Conservation (phyloP, 2,797 vertebrate genomes). For the Silurus aristotelis region DNA sequence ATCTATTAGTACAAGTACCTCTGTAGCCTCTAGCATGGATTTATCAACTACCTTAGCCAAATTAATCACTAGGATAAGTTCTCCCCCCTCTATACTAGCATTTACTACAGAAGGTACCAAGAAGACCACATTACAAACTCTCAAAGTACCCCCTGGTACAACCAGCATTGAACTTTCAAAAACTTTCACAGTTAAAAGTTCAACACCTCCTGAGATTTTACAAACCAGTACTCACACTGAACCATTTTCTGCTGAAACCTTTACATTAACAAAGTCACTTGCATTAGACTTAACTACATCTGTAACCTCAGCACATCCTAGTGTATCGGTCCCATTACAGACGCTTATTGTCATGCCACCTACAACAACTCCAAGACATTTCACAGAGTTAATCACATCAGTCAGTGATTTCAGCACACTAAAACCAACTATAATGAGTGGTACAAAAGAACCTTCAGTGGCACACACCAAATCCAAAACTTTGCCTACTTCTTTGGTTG, state of each 20-base stretch:
- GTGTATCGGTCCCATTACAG: slow-evolving; percentile 48
- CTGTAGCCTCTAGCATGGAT: slow-evolving; percentile 29
- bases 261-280: slow-evolving; percentile 40
- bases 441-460: slow-evolving; percentile 44
- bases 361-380: slow-evolving; percentile 50
- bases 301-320: slow-evolving; percentile 54
- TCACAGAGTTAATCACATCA: slow-evolving; percentile 61
- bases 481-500: slow-evolving; percentile 40
- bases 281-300: slow-evolving; percentile 53
- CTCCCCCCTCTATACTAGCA: slow-evolving; percentile 35
- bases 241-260: slow-evolving; percentile 54
- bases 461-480: slow-evolving; percentile 59
- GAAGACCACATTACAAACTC: slow-evolving; percentile 56
- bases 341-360: slow-evolving; percentile 55
- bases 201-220: slow-evolving; percentile 43
- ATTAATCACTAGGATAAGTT: slow-evolving; percentile 47
- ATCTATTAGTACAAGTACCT: slow-evolving; percentile 42
- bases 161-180: slow-evolving; percentile 56
- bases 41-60: slow-evolving; percentile 22
- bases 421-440: slow-evolving; percentile 52
- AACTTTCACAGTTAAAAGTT: slow-evolving; percentile 49
- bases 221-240: slow-evolving; percentile 47
- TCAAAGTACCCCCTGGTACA: slow-evolving; percentile 27
- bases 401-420: slow-evolving; percentile 54
- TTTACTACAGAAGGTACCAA: slow-evolving; percentile 52